Conservation (phyloP, 2,888 invertebrate species). For the Aphodius granarius region DNA sequence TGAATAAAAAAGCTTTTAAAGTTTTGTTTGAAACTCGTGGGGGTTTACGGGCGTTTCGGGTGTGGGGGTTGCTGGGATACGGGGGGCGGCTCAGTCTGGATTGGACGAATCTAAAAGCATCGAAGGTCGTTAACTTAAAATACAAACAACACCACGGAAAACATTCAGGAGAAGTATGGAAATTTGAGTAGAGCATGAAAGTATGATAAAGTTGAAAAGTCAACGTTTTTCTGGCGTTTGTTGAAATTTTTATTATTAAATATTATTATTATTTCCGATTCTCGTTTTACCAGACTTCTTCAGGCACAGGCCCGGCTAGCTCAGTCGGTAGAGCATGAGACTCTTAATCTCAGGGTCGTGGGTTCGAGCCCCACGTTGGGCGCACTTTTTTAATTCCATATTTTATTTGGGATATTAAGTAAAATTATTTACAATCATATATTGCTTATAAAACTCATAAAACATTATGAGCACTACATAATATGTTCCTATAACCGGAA, state of each 20-base stretch:
- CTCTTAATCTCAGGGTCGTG: slow-evolving; percentile 69
- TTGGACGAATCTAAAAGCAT: slow-evolving; percentile 8
- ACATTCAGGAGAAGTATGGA: neutral
- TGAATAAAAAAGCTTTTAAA: slow-evolving; percentile 15
- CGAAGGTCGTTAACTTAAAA: slow-evolving; percentile 1
- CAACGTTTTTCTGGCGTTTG: too few species aligned
- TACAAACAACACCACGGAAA: neutral
- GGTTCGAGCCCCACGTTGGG: slow-evolving; percentile 68
- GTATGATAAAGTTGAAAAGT: too few species aligned
- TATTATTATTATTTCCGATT: too few species aligned
- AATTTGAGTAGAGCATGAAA: too few species aligned
- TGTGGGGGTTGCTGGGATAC: neutral
- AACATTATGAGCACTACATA: too few species aligned
- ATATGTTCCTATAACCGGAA: too few species aligned
- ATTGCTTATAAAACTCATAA: too few species aligned
- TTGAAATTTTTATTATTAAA: too few species aligned
- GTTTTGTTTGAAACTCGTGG: slow-evolving; percentile 11
- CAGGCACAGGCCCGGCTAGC: slow-evolving; percentile 48
- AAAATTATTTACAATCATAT: too few species aligned
- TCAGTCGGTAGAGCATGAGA: slow-evolving; percentile 56
- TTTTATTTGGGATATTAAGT: too few species aligned
- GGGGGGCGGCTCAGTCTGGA: neutral
- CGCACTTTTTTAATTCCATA: slow-evolving; percentile 43
- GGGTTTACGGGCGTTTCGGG: neutral
- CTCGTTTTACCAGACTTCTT: too few species aligned